Percentiles rank a stretch among this genome's conserved stretches.
These are phyloP conservation scores for Petrocephalus microphthalmus DNA, from an alignment of 2,113 vertebrate genomes.

Conservation along the genomic window DNA sequence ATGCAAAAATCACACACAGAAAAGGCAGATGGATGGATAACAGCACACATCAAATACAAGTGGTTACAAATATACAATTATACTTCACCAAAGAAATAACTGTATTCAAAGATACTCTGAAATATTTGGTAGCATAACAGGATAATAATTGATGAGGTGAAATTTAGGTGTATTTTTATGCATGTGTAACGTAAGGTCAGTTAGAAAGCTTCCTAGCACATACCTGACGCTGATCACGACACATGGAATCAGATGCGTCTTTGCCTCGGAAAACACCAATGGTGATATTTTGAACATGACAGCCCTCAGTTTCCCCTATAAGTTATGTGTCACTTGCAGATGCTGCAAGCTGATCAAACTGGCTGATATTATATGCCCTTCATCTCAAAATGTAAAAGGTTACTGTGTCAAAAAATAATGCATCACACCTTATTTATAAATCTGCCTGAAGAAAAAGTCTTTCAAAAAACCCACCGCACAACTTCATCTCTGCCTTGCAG, in stretches of 20 bases:
- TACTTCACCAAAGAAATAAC: not conserved
- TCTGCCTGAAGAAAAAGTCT: not conserved
- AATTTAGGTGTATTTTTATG: not conserved
- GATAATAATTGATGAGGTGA: not conserved
- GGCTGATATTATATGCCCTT: not conserved
- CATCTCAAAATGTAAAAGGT: not conserved
- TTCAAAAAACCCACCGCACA: not conserved
- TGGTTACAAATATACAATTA: not conserved
- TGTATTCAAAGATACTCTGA: not conserved
- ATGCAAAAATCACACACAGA: not conserved
- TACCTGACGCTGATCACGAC: not conserved
- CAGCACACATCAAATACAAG: not conserved
- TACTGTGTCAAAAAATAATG: not conserved
- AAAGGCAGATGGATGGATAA: not conserved
- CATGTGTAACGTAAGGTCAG: not conserved
- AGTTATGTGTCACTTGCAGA: not conserved
- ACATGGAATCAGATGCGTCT: not conserved
- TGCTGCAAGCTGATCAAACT: not conserved
- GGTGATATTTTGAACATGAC: not conserved
- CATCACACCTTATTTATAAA: not conserved
- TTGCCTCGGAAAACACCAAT: not conserved
- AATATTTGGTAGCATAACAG: too few species aligned
- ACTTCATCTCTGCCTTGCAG: not conserved
- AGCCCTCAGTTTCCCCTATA: not conserved
- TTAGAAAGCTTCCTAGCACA: not conserved